These are phyloP conservation scores for Catostomus latipinnis DNA, from an alignment of 2,797 vertebrate genomes.

Conservation along the genomic window DNA sequence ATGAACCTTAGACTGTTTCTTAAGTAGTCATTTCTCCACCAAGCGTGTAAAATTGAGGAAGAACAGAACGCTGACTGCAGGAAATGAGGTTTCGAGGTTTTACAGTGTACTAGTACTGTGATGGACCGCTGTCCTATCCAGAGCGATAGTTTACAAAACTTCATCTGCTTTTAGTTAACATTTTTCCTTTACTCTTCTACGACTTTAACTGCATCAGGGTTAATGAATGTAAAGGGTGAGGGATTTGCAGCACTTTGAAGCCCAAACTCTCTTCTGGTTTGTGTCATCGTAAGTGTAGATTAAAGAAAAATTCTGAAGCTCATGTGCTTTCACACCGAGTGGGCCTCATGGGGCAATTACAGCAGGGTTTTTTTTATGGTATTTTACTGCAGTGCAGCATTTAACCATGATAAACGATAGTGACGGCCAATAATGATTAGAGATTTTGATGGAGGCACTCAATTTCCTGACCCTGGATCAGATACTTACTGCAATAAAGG, in stretches of 20 bases:
- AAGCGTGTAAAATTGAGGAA: not conserved
- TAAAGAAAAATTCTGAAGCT: constrained; percentile 46
- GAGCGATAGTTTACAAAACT: constrained; percentile 5
- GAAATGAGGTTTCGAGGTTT: constrained; percentile 4
- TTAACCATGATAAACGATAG: constrained; percentile 40
- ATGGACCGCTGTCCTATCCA: not conserved
- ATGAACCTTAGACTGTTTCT: not conserved
- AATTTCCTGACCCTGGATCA: not conserved
- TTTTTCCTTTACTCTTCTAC: constrained; percentile 15
- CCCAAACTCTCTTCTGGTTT: constrained; percentile 42
- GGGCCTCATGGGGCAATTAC: constrained; percentile 5
- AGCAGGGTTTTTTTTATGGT: constrained; percentile 38
- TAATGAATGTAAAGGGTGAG: constrained; percentile 45
- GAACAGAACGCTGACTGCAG: not conserved
- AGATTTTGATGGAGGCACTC: too few species aligned
- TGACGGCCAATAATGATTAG: constrained; percentile 34
- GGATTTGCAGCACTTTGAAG: constrained; percentile 43
- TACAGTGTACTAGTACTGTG: not conserved
- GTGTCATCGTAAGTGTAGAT: constrained; percentile 46
- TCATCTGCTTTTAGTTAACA: constrained; percentile 54
- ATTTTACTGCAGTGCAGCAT: constrained; percentile 31
- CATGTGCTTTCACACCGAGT: constrained; percentile 40
- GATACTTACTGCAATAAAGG: not conserved
- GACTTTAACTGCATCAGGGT: constrained; percentile 37
- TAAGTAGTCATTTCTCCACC: constrained; percentile 4